A percentile compares a stretch with the other conserved stretches of the same genome.
These are phyloP conservation scores for Anarsia innoxiella DNA, from an alignment of 2,888 invertebrate genomes.

Conservation along the genomic window DNA sequence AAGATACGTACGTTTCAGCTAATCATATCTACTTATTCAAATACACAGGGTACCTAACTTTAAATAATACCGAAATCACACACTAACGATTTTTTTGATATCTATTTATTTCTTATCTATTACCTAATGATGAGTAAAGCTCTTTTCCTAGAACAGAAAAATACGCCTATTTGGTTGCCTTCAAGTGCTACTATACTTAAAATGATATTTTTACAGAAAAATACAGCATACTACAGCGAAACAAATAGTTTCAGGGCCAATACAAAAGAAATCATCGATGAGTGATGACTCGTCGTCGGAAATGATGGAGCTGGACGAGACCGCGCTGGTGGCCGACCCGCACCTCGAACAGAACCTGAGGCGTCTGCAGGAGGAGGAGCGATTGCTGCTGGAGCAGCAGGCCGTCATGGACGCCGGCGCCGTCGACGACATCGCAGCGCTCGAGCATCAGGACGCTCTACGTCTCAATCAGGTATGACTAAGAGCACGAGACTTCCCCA, in stretches of 20 bases:
- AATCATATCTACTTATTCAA: too few relatives aligned
- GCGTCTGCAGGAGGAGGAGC: slow-evolving; percentile 80
- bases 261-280: slow-evolving; percentile 91
- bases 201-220: background rate
- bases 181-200: too few relatives aligned
- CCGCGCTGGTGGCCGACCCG: slow-evolving; percentile 78
- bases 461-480: slow-evolving; percentile 57
- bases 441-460: slow-evolving; percentile 55
- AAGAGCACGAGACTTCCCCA: too few relatives aligned
- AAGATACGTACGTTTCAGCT: too few relatives aligned
- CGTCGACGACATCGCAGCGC: slow-evolving; percentile 51
- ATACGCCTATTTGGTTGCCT: too few relatives aligned
- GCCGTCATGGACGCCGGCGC: slow-evolving; percentile 78
- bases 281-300: slow-evolving; percentile 90
- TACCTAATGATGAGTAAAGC: too few relatives aligned
- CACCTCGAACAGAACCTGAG: slow-evolving; percentile 52
- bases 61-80: too few relatives aligned
- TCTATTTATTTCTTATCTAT: too few relatives aligned
- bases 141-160: too few relatives aligned
- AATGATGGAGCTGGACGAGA: slow-evolving; percentile 94
- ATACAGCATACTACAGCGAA: background rate
- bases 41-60: too few relatives aligned
- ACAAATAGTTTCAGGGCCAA: slow-evolving; percentile 82
- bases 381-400: slow-evolving; percentile 84
- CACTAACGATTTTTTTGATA: too few relatives aligned